These are phyloP conservation scores for Pipistrellus kuhlii DNA, from an alignment of 2,797 vertebrate genomes.

Conservation along the genomic window DNA sequence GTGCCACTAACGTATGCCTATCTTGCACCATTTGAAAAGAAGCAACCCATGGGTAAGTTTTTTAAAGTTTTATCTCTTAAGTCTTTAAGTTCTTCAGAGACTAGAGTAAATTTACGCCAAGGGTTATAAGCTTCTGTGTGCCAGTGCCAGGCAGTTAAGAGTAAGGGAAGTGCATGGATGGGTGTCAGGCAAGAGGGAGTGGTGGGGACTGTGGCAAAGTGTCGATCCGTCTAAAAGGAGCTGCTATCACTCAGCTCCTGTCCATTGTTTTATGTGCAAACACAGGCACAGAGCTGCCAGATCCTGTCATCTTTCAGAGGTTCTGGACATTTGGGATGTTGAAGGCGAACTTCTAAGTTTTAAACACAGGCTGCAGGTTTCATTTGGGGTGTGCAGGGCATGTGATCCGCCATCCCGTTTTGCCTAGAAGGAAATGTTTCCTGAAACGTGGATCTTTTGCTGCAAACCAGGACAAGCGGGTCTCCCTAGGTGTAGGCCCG, in stretches of 20 bases:
- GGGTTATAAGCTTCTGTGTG: not conserved
- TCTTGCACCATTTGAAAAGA: conserved; percentile 24
- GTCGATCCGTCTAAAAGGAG: not conserved
- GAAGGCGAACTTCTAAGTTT: conserved; percentile 15
- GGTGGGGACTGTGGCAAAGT: not conserved
- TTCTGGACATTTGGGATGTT: conserved; percentile 31
- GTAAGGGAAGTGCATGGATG: not conserved
- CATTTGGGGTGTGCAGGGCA: not conserved
- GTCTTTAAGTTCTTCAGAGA: not conserved
- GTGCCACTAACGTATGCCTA: not conserved
- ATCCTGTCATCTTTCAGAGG: not conserved
- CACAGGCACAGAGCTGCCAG: not conserved
- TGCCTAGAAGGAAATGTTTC: not conserved
- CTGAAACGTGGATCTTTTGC: not conserved
- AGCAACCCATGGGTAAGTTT: not conserved
- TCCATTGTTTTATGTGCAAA: not conserved
- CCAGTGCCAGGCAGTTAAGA: not conserved
- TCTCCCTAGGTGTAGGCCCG: not conserved
- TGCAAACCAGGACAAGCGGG: not conserved
- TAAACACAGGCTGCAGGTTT: not conserved
- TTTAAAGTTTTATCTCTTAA: not conserved
- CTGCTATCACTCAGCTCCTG: not conserved
- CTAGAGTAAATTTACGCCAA: not conserved
- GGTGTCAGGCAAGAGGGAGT: not conserved
- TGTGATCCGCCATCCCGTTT: not conserved